phyloP scores from a whole-genome alignment of 2,113 vertebrate species.

The Petroica traversi region DNA sequence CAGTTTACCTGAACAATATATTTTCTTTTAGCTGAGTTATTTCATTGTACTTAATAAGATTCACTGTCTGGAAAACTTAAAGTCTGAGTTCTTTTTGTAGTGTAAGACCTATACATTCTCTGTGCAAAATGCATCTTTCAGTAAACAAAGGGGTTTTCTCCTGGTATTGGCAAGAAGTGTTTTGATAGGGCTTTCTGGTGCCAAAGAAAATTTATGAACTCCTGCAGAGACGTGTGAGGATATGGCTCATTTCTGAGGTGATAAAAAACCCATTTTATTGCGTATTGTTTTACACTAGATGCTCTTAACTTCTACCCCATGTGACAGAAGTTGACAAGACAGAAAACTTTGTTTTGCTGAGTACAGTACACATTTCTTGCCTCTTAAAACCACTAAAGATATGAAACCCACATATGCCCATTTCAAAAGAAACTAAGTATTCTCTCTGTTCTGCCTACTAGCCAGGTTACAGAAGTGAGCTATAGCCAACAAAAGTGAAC shows the following conservation, averaged over 20 bases:
- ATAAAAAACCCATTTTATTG: background rate
- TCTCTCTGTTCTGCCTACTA: background rate
- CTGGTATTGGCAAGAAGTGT: background rate
- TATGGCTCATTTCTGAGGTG: background rate
- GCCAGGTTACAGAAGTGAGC: background rate
- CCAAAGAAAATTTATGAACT: constrained; percentile 1
- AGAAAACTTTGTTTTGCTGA: background rate
- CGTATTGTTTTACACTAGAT: background rate
- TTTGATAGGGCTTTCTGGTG: constrained; percentile 8
- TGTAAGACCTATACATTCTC: background rate
- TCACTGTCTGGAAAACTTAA: background rate
- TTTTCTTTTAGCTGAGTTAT: background rate
- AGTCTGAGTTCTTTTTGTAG: background rate
- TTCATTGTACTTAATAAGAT: background rate
- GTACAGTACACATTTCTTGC: background rate
- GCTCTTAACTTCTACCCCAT: background rate
- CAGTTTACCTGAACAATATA: background rate
- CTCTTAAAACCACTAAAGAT: background rate
- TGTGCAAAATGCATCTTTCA: background rate
- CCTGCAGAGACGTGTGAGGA: background rate
- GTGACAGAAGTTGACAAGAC: background rate
- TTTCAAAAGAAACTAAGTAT: background rate
- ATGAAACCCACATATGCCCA: background rate
- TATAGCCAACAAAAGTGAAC: background rate
- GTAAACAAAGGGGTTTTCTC: background rate